Evolutionary conservation across 2,888 invertebrate genomes (phyloP).

Genomic region (Iphiclides podalirius): DNA sequence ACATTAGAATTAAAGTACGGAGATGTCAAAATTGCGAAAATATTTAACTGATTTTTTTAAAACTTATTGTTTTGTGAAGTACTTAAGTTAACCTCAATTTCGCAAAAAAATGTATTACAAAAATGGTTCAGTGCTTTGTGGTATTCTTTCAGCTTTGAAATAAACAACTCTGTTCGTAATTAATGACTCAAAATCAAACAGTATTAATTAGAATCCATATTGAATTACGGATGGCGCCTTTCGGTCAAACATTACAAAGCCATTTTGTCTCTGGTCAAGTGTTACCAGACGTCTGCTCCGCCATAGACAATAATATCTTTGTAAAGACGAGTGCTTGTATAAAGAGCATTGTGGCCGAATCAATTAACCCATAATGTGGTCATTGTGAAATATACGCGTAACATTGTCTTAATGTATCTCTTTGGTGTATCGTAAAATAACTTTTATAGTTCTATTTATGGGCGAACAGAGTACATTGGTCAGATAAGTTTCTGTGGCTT

Average conservation of each 20-base stretch:
- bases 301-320: slow-evolving; percentile 75
- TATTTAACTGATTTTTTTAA: too few species aligned
- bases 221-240: slow-evolving; percentile 76
- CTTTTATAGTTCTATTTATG: slow-evolving; percentile 78
- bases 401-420: slow-evolving; percentile 78
- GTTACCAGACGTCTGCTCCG: slow-evolving; percentile 73
- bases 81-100: background rate
- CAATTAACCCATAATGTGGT: slow-evolving; percentile 75
- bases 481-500: slow-evolving; percentile 71
- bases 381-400: slow-evolving; percentile 69
- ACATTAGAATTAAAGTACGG: background rate
- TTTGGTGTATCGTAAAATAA: slow-evolving; percentile 69
- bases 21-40: background rate
- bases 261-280: slow-evolving; percentile 79
- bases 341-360: slow-evolving; percentile 75
- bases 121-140: background rate
- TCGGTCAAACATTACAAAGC: slow-evolving; percentile 68
- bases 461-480: slow-evolving; percentile 60
- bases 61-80: too few species aligned
- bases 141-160: background rate
- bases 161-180: slow-evolving; percentile 22
- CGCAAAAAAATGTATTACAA: background rate
- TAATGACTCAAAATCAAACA: slow-evolving; percentile 40
- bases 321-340: slow-evolving; percentile 57
- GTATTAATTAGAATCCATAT: slow-evolving; percentile 50